Conservation (phyloP, 2,113 vertebrate species). For the Rhizomys pruinosus region DNA sequence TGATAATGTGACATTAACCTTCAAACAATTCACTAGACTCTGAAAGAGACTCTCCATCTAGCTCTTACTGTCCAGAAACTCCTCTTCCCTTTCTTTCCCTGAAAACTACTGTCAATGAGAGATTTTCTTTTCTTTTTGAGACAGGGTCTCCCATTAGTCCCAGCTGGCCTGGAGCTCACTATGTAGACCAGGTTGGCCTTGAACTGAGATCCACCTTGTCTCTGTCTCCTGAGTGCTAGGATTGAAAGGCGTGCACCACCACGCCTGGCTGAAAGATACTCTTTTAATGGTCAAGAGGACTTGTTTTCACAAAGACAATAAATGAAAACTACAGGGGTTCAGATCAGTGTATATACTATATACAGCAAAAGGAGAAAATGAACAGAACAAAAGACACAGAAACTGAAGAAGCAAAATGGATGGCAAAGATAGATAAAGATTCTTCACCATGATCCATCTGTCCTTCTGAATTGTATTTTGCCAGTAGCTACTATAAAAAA, state of each 20-base stretch:
- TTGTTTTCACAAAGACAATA: background rate
- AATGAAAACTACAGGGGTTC: background rate
- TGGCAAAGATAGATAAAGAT: background rate
- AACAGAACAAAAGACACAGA: background rate
- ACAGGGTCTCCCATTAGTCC: too few species aligned
- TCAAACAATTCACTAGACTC: conserved; percentile 9
- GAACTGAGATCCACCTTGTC: too few species aligned
- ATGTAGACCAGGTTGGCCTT: too few species aligned
- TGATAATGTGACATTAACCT: background rate
- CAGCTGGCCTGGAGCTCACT: too few species aligned
- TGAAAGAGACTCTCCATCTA: background rate
- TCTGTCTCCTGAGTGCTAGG: too few species aligned
- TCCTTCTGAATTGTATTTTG: conserved; percentile 19
- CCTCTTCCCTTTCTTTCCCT: conserved; percentile 4
- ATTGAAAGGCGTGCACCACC: too few species aligned
- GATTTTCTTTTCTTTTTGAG: background rate
- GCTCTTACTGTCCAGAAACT: background rate
- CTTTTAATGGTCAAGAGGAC: background rate
- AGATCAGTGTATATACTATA: background rate
- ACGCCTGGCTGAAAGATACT: too few species aligned
- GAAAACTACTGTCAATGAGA: background rate
- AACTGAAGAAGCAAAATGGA: background rate
- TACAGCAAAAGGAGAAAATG: background rate
- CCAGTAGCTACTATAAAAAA: background rate
- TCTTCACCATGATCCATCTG: background rate